Evolutionary conservation across 2,888 invertebrate genomes (phyloP), one percentile per base, ranked within the genome.

Genomic region (Rhyacophila evoluta): DNA sequence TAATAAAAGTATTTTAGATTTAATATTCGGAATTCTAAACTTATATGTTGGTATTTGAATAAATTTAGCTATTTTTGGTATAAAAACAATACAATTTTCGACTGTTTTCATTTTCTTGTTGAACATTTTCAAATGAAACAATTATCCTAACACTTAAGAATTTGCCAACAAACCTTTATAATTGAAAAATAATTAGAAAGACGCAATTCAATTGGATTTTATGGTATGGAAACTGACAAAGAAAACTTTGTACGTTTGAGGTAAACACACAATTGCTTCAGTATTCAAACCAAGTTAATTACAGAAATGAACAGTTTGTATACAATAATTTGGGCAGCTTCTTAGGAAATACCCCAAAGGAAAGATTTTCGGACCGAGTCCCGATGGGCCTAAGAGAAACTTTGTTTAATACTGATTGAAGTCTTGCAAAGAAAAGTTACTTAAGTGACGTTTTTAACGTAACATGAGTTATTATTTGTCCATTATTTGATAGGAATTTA

Each of bases 211-310:
- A 55, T 55, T 55, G 55, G 55, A 55, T 55, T 55, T 55, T 55
- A 55, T 55, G 25, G 55, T 19, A 55, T 55, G 55, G 19, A 55
- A 55, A 55, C 73, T 33, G 36, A 27, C 29, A n/a, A 19, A 37
- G 67, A 67, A 67, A 68, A 74, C 68, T 74, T 74, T 33, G 19
- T 15, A 68, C 67, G 68, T 74, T 74, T 29, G 74, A 36, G 74
- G 74, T 36, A 37, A 74, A 67, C 28, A 36, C 37, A 25, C 33
- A 67, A 74, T 74, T 74, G 69, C 69, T 67, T 36, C 37, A 25
- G 12, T 6, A 74, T 74, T 73, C 38, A 28, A 39, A 73, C 38
- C n/a, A 11, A 28, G 27, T 39, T 38, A 73, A 73, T 73, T 73
- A 73, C 37, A 28, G 39, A 39, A 39, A 73, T 41, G 41, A 73